phyloP scores from a whole-genome alignment of 2,113 vertebrate genomes.

The Entomyzon cyanotis region DNA sequence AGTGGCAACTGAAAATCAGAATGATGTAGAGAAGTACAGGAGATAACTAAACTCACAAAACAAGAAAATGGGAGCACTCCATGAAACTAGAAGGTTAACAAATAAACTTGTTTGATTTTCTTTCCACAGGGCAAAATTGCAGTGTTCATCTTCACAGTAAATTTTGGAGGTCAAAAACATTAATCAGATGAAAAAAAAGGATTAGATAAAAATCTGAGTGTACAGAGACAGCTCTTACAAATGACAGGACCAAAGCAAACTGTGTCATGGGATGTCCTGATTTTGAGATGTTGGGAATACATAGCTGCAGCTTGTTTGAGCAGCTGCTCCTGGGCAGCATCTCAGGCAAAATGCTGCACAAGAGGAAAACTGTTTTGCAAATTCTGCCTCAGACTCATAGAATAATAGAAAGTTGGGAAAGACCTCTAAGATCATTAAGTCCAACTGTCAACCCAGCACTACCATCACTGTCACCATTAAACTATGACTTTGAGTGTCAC shows the following conservation, averaged over 20 bases:
- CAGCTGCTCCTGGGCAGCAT: background rate
- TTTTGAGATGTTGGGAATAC: background rate
- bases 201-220: background rate
- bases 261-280: background rate
- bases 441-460: background rate
- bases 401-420: background rate
- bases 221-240: background rate
- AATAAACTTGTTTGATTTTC: background rate
- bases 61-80: background rate
- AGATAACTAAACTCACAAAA: background rate
- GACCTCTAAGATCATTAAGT: background rate
- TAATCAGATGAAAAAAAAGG: background rate
- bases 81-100: background rate
- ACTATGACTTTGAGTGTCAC: background rate
- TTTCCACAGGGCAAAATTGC: background rate
- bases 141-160: background rate
- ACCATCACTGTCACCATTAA: background rate
- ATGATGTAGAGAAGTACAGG: background rate
- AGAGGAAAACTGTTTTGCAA: background rate
- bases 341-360: background rate
- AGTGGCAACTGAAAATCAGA: background rate
- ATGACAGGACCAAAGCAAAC: background rate
- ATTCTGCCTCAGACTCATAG: background rate
- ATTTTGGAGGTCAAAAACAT: background rate
- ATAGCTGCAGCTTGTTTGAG: background rate